These are phyloP conservation scores for Phalacrocorax brasilianus DNA, from an alignment of 2,113 vertebrate species.

Conservation along the genomic window DNA sequence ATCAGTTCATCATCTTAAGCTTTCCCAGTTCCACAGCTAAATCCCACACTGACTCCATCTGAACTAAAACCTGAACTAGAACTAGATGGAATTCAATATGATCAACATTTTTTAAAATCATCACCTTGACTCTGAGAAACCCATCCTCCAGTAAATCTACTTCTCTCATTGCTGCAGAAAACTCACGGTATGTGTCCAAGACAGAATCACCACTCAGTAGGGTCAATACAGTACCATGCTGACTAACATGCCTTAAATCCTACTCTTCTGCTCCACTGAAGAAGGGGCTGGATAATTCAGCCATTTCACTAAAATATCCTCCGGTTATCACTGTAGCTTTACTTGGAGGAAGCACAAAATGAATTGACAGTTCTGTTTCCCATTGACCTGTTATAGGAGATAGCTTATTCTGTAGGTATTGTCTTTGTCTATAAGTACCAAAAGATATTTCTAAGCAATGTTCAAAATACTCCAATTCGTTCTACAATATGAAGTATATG, in stretches of 20 bases:
- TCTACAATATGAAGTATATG: neutral
- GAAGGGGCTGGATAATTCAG: neutral
- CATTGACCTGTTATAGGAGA: neutral
- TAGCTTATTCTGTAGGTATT: neutral
- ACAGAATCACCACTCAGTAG: neutral
- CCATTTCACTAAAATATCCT: neutral
- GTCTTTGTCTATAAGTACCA: neutral
- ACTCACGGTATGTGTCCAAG: neutral
- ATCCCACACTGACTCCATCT: neutral
- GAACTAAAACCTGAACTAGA: neutral
- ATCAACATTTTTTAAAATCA: neutral
- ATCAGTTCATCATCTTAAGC: neutral
- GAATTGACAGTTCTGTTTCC: neutral
- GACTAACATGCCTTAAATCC: neutral
- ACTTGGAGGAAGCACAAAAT: neutral
- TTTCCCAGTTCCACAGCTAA: neutral
- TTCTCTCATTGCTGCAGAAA: neutral
- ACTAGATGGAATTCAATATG: neutral
- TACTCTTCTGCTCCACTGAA: neutral
- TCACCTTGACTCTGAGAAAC: neutral
- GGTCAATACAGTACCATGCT: neutral
- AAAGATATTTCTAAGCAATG: neutral
- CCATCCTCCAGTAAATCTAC: neutral
- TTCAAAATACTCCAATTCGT: neutral
- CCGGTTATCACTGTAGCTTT: neutral